A percentile compares a stretch with the other conserved stretches of the same genome.
These are phyloP conservation scores for Dufourea novaeangliae DNA, from an alignment of 1,140 invertebrate species.

Conservation along the genomic window DNA sequence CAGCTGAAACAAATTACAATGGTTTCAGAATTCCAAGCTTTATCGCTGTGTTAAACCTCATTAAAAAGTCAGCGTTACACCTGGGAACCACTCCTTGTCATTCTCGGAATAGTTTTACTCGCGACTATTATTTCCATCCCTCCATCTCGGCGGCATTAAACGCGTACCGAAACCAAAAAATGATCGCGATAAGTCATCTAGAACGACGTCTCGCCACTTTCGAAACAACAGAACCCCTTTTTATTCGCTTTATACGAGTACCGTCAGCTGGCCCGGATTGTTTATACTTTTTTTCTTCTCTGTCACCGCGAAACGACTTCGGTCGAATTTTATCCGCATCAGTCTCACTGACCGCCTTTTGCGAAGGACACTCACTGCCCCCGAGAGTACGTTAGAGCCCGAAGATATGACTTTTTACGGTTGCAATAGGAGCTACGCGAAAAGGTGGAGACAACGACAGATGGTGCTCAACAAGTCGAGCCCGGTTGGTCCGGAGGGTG, in stretches of 20 bases:
- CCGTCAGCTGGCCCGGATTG: conserved; percentile 27
- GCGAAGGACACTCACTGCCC: not conserved
- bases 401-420: conserved; percentile 61
- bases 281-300: conserved; percentile 50
- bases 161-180: not conserved
- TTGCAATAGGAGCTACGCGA: conserved; percentile 10
- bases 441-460: conserved; percentile 57
- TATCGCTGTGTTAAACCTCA: too few species aligned
- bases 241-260: not conserved
- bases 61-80: too few species aligned
- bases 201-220: not conserved
- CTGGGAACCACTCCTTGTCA: too few species aligned
- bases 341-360: conserved; percentile 39
- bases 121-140: too few species aligned
- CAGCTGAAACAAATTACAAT: too few species aligned
- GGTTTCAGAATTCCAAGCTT: too few species aligned
- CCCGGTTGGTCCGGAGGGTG: conserved; percentile 13
- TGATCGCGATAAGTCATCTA: not conserved
- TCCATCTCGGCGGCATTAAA: too few species aligned
- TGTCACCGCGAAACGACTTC: conserved; percentile 35
- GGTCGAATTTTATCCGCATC: conserved; percentile 46
- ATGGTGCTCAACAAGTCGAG: conserved; percentile 69
- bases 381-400: conserved; percentile 45
- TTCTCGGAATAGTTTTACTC: too few species aligned
- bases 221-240: not conserved